Conservation (phyloP, 2,797 vertebrate genomes). For the Enteromius argenteus region DNA sequence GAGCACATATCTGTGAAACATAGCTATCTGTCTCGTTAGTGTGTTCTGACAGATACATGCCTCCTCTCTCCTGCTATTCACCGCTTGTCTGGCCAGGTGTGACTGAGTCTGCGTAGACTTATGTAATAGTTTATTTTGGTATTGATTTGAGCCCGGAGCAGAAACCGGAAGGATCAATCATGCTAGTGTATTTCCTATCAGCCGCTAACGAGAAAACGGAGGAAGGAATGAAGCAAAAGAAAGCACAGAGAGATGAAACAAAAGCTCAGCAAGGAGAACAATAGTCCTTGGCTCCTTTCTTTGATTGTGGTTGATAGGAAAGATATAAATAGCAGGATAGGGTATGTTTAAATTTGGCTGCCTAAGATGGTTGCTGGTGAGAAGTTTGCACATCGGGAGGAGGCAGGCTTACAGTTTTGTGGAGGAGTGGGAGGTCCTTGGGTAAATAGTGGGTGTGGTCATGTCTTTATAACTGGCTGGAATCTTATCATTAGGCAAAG, state of each 20-base stretch:
- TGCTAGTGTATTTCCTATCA: neutral
- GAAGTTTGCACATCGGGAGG: neutral
- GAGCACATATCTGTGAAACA: neutral
- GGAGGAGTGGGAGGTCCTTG: neutral
- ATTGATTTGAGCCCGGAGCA: slow-evolving; percentile 13
- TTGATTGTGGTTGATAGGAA: slow-evolving; percentile 31
- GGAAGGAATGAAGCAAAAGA: neutral
- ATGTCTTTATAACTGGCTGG: neutral
- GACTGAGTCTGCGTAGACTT: neutral
- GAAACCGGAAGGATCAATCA: slow-evolving; percentile 2
- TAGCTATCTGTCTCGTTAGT: slow-evolving; percentile 11
- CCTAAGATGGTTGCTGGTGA: slow-evolving; percentile 15
- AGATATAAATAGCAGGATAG: slow-evolving; percentile 46
- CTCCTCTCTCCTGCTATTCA: slow-evolving; percentile 3
- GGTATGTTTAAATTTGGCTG: slow-evolving; percentile 42
- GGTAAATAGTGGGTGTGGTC: neutral
- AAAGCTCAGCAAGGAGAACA: slow-evolving; percentile 45
- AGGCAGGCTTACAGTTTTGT: neutral
- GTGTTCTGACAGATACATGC: slow-evolving; percentile 13
- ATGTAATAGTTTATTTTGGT: neutral
- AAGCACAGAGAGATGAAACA: slow-evolving; percentile 14
- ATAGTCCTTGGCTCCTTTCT: slow-evolving; percentile 31
- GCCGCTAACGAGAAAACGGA: neutral
- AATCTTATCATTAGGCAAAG: neutral
- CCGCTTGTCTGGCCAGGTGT: slow-evolving; percentile 6